A percentile compares a stretch with the other conserved stretches of the same genome.
These are phyloP conservation scores for Laticauda laticaudata DNA, from an alignment of 2,113 vertebrate genomes.

Conservation along the genomic window DNA sequence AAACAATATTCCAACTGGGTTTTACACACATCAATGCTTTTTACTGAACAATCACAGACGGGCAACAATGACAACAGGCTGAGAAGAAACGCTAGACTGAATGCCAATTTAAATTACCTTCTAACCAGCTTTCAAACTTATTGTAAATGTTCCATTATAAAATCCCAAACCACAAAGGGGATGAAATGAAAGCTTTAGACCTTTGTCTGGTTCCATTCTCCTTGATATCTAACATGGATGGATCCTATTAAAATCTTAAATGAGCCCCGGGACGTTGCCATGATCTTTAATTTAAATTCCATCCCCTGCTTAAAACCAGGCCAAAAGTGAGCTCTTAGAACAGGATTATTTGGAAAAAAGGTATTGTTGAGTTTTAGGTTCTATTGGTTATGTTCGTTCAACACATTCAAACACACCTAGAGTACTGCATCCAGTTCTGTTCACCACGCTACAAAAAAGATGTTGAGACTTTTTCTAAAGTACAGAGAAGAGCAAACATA, in stretches of 20 bases:
- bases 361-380: background rate
- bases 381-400: background rate
- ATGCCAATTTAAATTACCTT: background rate
- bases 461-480: too few relatives aligned
- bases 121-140: background rate
- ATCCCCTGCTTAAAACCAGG: background rate
- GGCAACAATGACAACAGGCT: background rate
- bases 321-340: background rate
- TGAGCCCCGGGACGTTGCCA: background rate
- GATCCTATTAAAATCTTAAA: background rate
- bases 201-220: background rate
- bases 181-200: background rate
- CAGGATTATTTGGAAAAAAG: background rate
- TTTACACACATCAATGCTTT: background rate
- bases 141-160: background rate
- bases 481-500: too few relatives aligned
- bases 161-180: background rate
- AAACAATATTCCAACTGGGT: background rate
- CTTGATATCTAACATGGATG: background rate
- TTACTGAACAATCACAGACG: background rate
- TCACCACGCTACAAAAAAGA: too few relatives aligned
- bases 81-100: background rate
- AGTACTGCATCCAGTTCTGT: too few relatives aligned
- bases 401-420: background rate
- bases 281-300: background rate